Percentiles rank a stretch among this genome's conserved stretches.
Evolutionary conservation across 1,140 invertebrate species (phyloP).

Genomic region (Brachionus plicatilis): DNA sequence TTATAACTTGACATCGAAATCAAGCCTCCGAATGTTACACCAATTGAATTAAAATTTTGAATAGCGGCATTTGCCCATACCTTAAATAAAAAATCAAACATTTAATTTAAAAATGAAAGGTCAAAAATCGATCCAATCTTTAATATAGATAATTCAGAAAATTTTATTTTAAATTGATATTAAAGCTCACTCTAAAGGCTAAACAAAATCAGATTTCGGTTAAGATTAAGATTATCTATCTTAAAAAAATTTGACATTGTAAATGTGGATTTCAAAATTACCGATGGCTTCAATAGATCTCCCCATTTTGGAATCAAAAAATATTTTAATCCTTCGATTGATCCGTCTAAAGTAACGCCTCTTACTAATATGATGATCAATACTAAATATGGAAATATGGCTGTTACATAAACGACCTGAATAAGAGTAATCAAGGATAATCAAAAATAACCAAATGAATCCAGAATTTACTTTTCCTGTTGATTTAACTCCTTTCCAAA

Average conservation of each 20-base stretch:
- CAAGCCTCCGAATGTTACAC: slow-evolving; percentile 84
- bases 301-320: slow-evolving; percentile 81
- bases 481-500: slow-evolving; percentile 75
- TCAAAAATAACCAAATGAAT: background rate
- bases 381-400: slow-evolving; percentile 73
- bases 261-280: background rate
- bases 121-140: background rate
- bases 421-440: slow-evolving; percentile 42
- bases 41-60: slow-evolving; percentile 86
- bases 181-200: too few species aligned
- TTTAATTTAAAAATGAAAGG: background rate
- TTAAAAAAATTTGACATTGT: background rate
- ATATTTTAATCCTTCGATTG: slow-evolving; percentile 69
- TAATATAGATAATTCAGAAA: background rate
- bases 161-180: background rate
- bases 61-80: slow-evolving; percentile 84
- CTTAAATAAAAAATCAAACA: slow-evolving; percentile 55
- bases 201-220: too few species aligned
- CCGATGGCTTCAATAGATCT: slow-evolving; percentile 72
- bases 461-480: slow-evolving; percentile 65
- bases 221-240: background rate
- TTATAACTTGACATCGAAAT: slow-evolving; percentile 84
- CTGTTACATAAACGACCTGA: slow-evolving; percentile 49
- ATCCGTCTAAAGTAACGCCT: slow-evolving; percentile 66
- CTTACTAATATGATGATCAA: slow-evolving; percentile 73